Percentiles rank a stretch among this genome's conserved stretches.
phyloP scores from a whole-genome alignment of 35 echinoderm and acorn worm genomes.

The Holothuria glaberrima region DNA sequence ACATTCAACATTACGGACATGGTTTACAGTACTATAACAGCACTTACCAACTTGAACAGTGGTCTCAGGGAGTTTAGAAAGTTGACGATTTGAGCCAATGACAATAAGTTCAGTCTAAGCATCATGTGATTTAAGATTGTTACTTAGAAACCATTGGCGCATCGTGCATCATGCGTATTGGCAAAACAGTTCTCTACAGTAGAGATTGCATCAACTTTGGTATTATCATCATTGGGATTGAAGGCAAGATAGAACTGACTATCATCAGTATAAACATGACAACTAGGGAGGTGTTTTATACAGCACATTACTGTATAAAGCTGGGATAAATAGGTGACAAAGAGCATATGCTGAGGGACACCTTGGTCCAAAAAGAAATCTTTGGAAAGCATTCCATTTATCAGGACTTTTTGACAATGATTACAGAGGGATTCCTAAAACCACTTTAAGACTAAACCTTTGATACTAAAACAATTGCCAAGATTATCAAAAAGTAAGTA shows the following conservation, averaged over 20 bases:
- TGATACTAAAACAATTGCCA: conserved; percentile 18
- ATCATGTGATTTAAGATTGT: conserved; percentile 12
- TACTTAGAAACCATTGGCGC: conserved; percentile 6
- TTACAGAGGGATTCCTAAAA: neutral
- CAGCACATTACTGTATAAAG: neutral
- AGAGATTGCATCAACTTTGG: neutral
- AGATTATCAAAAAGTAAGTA: neutral
- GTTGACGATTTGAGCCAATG: neutral
- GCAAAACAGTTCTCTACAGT: conserved; percentile 9
- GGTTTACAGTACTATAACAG: too few relatives aligned
- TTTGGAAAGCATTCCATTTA: conserved; percentile 1
- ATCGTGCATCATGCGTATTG: too few relatives aligned
- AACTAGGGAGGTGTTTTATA: neutral
- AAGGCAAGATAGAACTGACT: conserved; percentile 30
- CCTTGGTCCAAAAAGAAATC: conserved; percentile 7
- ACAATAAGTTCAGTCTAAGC: conserved; percentile 23
- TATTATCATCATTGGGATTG: neutral
- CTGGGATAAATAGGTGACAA: neutral
- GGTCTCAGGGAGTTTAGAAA: neutral
- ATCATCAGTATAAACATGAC: conserved; percentile 35
- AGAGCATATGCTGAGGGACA: neutral
- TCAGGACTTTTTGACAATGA: neutral
- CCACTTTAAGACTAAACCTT: conserved; percentile 17
- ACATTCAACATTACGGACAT: too few relatives aligned
- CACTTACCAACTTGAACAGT: too few relatives aligned